Evolutionary conservation across 2,888 invertebrate genomes (phyloP).

Genomic region (Drosophila kambysellisi): DNA sequence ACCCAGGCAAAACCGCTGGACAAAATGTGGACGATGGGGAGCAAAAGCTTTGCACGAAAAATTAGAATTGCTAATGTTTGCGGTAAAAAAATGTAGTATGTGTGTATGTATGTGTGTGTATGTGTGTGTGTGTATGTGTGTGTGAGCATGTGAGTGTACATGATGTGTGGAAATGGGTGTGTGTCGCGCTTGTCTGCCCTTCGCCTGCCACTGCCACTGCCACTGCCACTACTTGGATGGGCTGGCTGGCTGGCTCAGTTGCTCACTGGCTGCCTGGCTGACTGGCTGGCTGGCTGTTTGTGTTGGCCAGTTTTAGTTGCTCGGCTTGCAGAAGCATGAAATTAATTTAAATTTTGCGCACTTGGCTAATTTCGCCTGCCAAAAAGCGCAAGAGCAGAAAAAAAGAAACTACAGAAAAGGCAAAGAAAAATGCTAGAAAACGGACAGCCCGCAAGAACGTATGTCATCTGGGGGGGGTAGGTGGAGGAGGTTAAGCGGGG

Average conservation of each 20-base stretch:
- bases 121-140: conserved; percentile 4
- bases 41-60: conserved; percentile 63
- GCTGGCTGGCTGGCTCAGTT: conserved; percentile 18
- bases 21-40: conserved; percentile 44
- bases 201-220: conserved; percentile 13
- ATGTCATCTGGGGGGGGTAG: conserved; percentile 26
- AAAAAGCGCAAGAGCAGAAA: conserved; percentile 45
- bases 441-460: conserved; percentile 34
- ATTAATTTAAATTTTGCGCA: conserved; percentile 74
- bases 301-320: conserved; percentile 65
- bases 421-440: conserved; percentile 20
- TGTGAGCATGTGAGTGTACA: conserved; percentile 20
- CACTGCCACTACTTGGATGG: conserved; percentile 11
- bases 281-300: conserved; percentile 41
- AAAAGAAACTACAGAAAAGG: conserved; percentile 12
- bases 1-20: conserved; percentile 63
- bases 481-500: background rate
- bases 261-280: conserved; percentile 1
- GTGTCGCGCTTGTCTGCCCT: conserved; percentile 38
- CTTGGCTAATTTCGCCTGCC: conserved; percentile 69
- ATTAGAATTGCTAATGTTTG: conserved; percentile 75
- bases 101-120: conserved; percentile 21
- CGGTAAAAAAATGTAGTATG: conserved; percentile 65
- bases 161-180: conserved; percentile 24
- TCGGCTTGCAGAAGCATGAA: conserved; percentile 72